A percentile compares a stretch with the other conserved stretches of the same genome.
Conservation (phyloP, 2,113 vertebrate species). For the Podocnemis expansa region DNA sequence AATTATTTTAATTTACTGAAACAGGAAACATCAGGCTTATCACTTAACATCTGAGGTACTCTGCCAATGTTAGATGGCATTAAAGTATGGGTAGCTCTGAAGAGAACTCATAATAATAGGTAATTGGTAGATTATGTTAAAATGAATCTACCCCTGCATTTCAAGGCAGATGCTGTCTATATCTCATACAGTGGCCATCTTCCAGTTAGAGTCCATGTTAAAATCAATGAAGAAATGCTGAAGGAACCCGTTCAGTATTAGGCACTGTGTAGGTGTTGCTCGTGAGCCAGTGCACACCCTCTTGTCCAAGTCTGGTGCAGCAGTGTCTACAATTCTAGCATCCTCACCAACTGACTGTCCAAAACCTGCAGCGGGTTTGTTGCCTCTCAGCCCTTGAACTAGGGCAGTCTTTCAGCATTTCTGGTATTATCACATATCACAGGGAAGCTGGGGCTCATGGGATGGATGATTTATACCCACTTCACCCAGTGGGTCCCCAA, state of each 20-base stretch:
- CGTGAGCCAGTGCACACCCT: too few species aligned
- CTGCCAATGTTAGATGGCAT: conserved; percentile 17
- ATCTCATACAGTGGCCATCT: neutral
- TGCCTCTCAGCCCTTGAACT: neutral
- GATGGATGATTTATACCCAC: neutral
- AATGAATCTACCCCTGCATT: neutral
- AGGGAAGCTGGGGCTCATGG: neutral
- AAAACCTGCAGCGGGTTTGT: neutral
- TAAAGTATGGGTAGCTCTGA: neutral
- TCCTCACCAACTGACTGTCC: too few species aligned
- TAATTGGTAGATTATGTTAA: neutral
- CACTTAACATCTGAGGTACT: neutral
- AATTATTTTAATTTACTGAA: conserved; percentile 10
- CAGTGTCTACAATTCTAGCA: fast-evolving
- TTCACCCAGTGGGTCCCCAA: neutral
- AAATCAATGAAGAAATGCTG: neutral
- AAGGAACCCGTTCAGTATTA: neutral
- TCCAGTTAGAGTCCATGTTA: neutral
- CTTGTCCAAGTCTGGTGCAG: neutral
- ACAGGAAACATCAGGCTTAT: neutral
- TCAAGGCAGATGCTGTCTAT: neutral
- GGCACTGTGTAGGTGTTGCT: neutral
- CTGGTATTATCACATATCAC: neutral
- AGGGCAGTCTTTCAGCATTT: neutral
- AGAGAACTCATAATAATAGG: neutral